Evolutionary conservation across 2,113 vertebrate genomes (phyloP).

Genomic region (Ptyas mucosa): DNA sequence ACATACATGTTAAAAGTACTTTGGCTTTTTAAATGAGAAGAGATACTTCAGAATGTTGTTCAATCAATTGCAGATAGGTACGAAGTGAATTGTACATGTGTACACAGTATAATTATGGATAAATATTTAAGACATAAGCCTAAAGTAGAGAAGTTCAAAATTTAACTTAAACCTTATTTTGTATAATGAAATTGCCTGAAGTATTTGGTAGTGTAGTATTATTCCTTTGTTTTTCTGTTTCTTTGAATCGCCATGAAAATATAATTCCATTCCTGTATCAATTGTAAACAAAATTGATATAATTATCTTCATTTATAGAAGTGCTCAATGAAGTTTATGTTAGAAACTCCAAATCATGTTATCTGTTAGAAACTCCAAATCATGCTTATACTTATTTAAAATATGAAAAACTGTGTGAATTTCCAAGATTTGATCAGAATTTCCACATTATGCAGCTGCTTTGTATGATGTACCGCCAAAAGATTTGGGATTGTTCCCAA

Average conservation of each 20-base stretch:
- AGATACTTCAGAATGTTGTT: neutral
- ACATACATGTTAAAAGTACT: neutral
- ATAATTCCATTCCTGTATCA: neutral
- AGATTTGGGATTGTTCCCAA: neutral
- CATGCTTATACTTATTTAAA: neutral
- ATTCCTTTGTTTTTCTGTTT: neutral
- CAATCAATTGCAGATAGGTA: neutral
- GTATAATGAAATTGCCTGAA: neutral
- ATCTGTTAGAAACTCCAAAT: neutral
- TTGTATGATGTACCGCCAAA: neutral
- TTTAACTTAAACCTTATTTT: neutral
- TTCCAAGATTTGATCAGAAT: neutral
- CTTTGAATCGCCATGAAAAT: neutral
- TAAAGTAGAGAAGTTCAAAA: neutral
- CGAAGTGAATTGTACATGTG: neutral
- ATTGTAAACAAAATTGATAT: neutral
- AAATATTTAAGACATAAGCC: neutral
- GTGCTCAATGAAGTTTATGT: neutral
- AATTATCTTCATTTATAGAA: neutral
- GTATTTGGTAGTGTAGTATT: neutral
- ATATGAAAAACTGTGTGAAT: neutral
- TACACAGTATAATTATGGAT: neutral
- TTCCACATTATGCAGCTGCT: neutral
- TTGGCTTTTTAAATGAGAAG: neutral
- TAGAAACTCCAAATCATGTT: no score